These are phyloP conservation scores for Zoanthus solanderi DNA, from an alignment of 92 coral and sea anemone species.

Conservation along the genomic window DNA sequence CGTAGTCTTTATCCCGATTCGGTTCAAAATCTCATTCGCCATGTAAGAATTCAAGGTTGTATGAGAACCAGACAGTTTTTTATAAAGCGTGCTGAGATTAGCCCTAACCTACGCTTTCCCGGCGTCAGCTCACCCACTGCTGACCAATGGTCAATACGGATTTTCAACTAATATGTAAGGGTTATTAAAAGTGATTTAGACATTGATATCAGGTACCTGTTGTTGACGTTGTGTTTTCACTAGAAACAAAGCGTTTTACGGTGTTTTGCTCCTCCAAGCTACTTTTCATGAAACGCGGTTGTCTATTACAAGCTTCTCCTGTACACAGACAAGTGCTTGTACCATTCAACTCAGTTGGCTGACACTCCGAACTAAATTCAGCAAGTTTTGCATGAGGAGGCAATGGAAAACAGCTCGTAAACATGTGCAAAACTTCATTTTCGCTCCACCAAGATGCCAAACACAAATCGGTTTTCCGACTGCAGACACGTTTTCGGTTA, in stretches of 20 bases:
- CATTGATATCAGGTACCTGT: conserved; percentile 15
- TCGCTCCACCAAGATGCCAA: conserved; percentile 37
- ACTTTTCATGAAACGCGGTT: not conserved
- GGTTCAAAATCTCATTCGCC: no score
- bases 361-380: not conserved
- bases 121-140: no score
- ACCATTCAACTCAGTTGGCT: conserved; percentile 1
- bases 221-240: not conserved
- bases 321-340: conserved; percentile 28
- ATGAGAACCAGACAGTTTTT: no score
- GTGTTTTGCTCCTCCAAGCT: not conserved
- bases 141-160: no score
- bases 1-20: no score
- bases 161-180: no score
- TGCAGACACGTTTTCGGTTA: conserved; percentile 43
- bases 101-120: no score
- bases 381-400: conserved; percentile 31
- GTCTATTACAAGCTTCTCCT: conserved; percentile 8
- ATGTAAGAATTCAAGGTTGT: no score
- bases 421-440: conserved; percentile 34
- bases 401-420: conserved; percentile 26
- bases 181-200: no score
- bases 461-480: conserved; percentile 29
- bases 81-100: no score
- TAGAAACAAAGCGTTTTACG: not conserved